Percentiles rank a stretch among this genome's conserved stretches.
phyloP scores from a whole-genome alignment of 2,888 invertebrate genomes.

The Drosophila lacicola region DNA sequence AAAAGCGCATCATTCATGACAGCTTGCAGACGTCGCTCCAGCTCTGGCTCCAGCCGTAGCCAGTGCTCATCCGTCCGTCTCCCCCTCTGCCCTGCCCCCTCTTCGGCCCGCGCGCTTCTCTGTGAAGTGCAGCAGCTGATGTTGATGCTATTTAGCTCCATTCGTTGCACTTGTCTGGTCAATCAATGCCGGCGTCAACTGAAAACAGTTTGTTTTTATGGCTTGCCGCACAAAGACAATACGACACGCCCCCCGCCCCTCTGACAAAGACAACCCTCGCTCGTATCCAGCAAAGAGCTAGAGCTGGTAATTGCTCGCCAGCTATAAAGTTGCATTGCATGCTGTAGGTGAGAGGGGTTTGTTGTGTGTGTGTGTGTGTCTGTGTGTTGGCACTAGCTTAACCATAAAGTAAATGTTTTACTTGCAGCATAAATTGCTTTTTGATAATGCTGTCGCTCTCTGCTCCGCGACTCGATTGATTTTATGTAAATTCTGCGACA shows the following conservation, averaged over 20 bases:
- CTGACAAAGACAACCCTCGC: conserved; percentile 5
- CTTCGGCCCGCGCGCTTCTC: neutral
- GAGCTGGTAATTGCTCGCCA: conserved; percentile 65
- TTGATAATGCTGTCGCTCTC: conserved; percentile 45
- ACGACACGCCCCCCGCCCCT: conserved; percentile 14
- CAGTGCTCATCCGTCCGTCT: neutral
- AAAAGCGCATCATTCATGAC: conserved; percentile 74
- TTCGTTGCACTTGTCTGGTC: conserved; percentile 78
- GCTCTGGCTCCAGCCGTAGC: conserved; percentile 26
- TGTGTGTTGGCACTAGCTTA: conserved; percentile 19
- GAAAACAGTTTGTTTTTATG: conserved; percentile 73
- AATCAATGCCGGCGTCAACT: conserved; percentile 74
- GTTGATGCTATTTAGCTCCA: conserved; percentile 63
- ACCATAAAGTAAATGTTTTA: conserved; percentile 71
- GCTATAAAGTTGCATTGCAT: conserved; percentile 66
- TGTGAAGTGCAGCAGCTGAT: conserved; percentile 74
- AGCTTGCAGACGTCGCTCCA: conserved; percentile 50
- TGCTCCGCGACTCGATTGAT: neutral
- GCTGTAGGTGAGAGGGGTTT: neutral
- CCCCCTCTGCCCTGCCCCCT: neutral
- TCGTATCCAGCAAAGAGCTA: too few relatives aligned
- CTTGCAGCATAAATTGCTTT: conserved; percentile 69
- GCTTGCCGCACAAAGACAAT: conserved; percentile 71
- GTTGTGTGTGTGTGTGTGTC: neutral
- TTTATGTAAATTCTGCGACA: conserved; percentile 63